These are phyloP conservation scores for Chalcosyrphus nemorum DNA, from an alignment of 2,888 invertebrate genomes.

Conservation along the genomic window DNA sequence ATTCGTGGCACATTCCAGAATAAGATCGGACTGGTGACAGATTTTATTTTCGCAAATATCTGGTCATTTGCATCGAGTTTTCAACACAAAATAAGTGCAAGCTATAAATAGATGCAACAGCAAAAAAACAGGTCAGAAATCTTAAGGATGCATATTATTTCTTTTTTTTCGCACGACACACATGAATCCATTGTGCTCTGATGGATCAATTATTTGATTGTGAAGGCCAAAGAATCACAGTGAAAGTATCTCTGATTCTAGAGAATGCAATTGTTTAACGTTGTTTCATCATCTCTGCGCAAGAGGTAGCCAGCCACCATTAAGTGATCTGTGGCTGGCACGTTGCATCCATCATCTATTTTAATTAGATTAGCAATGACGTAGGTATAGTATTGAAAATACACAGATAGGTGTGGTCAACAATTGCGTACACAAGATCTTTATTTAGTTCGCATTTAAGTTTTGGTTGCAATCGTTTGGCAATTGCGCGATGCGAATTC, in stretches of 20 bases:
- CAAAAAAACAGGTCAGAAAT: slow-evolving; percentile 4
- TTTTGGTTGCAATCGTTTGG: background rate
- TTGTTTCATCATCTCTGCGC: slow-evolving; percentile 32
- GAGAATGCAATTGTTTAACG: slow-evolving; percentile 12
- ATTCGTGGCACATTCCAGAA: background rate
- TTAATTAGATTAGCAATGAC: slow-evolving; percentile 25
- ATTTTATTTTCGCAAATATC: slow-evolving; percentile 4
- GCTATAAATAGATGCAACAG: slow-evolving; percentile 10
- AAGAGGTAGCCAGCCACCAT: no score
- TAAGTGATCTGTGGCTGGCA: slow-evolving; percentile 3
- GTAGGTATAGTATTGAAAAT: slow-evolving; percentile 10
- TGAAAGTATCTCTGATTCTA: slow-evolving; percentile 21
- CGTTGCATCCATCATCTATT: slow-evolving; percentile 17
- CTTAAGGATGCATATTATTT: background rate
- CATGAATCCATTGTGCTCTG: background rate
- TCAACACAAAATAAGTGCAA: background rate
- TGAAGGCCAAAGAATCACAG: background rate
- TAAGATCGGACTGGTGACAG: slow-evolving; percentile 5
- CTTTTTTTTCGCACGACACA: background rate
- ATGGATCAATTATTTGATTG: background rate
- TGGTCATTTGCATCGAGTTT: background rate
- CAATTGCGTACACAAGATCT: slow-evolving; percentile 20
- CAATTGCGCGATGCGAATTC: background rate
- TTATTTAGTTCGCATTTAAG: background rate
- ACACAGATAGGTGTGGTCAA: slow-evolving; percentile 29